A percentile compares a stretch with the other conserved stretches of the same genome.
Evolutionary conservation across 1,140 invertebrate species (phyloP).

Genomic region (Leptopilina boulardi): DNA sequence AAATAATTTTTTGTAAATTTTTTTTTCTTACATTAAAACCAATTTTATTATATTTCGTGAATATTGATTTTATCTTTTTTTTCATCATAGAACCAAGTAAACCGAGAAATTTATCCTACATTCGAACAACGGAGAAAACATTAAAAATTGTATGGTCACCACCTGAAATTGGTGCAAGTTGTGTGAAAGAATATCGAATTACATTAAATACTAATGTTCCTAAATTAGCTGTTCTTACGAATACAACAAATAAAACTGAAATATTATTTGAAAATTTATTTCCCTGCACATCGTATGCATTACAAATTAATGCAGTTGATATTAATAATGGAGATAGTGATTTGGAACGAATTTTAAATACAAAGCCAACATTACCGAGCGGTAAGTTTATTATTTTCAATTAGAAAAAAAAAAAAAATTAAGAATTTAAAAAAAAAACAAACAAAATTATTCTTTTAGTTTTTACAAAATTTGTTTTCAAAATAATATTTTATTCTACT

Average conservation of each 20-base stretch:
- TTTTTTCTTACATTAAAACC: background rate
- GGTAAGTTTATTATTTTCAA: background rate
- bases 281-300: slow-evolving; percentile 56
- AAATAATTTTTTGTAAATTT: too few species aligned
- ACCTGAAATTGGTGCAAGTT: slow-evolving; percentile 50
- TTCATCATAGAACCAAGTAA: slow-evolving; percentile 50
- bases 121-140: slow-evolving; percentile 40
- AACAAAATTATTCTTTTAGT: too few species aligned
- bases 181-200: slow-evolving; percentile 60
- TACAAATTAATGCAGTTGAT: slow-evolving; percentile 54
- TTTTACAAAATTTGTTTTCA: too few species aligned
- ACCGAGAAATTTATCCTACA: slow-evolving; percentile 39
- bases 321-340: slow-evolving; percentile 40
- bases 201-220: slow-evolving; percentile 34
- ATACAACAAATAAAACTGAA: slow-evolving; percentile 41
- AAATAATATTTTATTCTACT: too few species aligned
- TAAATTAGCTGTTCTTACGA: background rate
- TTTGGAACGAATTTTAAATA: background rate
- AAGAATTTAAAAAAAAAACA: too few species aligned
- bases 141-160: slow-evolving; percentile 57
- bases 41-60: slow-evolving; percentile 8
- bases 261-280: slow-evolving; percentile 48
- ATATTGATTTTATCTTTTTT: too few species aligned
- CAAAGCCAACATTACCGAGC: slow-evolving; percentile 13
- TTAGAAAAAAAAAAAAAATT: background rate